phyloP scores from a whole-genome alignment of 2,888 invertebrate genomes.

The Euzophera pinguis region DNA sequence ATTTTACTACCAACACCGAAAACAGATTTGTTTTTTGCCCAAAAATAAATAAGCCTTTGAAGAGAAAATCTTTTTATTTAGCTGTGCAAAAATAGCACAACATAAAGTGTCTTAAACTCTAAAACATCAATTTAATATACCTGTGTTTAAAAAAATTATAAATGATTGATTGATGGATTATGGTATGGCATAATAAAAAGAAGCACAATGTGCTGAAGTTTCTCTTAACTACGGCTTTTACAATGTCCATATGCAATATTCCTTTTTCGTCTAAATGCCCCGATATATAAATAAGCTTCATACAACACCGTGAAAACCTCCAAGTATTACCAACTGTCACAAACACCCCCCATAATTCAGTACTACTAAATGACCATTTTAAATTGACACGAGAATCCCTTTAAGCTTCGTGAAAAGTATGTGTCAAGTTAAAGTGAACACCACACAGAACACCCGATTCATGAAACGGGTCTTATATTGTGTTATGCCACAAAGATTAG shows the following conservation, averaged over 20 bases:
- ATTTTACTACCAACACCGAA: no score
- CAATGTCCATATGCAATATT: background rate
- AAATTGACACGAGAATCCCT: background rate
- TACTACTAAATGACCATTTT: background rate
- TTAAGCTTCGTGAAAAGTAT: background rate
- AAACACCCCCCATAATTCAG: constrained; percentile 7
- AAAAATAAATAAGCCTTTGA: no score
- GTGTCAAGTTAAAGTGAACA: background rate
- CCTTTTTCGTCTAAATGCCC: background rate
- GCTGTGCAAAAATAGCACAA: no score
- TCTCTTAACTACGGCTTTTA: no score
- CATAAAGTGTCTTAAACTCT: no score
- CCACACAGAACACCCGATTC: background rate
- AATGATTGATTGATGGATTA: no score
- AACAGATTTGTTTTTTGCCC: no score
- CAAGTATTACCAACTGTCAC: constrained; percentile 7
- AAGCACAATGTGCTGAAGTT: no score
- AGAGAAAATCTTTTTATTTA: no score
- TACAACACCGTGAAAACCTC: constrained; percentile 1
- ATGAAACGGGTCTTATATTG: constrained; percentile 6
- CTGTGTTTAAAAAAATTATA: no score
- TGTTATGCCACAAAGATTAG: background rate
- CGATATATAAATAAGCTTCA: background rate
- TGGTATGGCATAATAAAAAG: no score
- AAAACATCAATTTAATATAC: no score